These are phyloP conservation scores for Odontomachus brunneus DNA, from an alignment of 1,140 invertebrate species.

Conservation along the genomic window DNA sequence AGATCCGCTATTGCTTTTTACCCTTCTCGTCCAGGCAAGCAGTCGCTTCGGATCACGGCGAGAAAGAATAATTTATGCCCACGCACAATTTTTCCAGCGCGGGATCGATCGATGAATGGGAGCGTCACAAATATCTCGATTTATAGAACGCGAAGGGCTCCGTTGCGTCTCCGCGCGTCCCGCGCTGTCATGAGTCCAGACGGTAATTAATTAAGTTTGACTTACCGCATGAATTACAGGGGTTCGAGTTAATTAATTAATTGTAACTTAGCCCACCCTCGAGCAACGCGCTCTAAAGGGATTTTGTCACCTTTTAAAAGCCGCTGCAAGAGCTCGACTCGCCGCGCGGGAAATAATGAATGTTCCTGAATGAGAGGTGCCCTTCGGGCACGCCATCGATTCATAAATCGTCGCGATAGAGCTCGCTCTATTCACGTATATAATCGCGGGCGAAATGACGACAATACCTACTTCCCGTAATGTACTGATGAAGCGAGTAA, in stretches of 20 bases:
- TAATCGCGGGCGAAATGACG: conserved; percentile 38
- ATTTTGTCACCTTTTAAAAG: conserved; percentile 84
- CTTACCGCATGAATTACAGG: conserved; percentile 82
- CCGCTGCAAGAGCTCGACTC: conserved; percentile 69
- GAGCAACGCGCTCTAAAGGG: conserved; percentile 70
- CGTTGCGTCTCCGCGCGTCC: conserved; percentile 51
- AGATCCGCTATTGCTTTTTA: conserved; percentile 1
- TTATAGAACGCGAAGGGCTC: conserved; percentile 47
- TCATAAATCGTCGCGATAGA: conserved; percentile 48
- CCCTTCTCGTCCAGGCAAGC: background rate
- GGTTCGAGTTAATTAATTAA: conserved; percentile 83
- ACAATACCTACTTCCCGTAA: background rate
- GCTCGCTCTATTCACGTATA: conserved; percentile 3
- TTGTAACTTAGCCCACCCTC: conserved; percentile 80
- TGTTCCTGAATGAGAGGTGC: conserved; percentile 60
- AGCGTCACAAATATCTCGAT: conserved; percentile 51
- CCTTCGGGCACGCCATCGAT: conserved; percentile 55
- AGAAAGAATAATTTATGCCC: conserved; percentile 16
- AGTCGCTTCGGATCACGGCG: background rate
- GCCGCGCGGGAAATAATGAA: conserved; percentile 64
- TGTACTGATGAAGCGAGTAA: background rate
- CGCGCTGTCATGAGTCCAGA: conserved; percentile 49
- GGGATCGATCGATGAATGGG: conserved; percentile 25
- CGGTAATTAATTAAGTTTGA: conserved; percentile 85
- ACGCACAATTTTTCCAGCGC: background rate